Evolutionary conservation across 2,888 invertebrate species (phyloP).

Genomic region (Scaptodrosophila latifasciaeformis): DNA sequence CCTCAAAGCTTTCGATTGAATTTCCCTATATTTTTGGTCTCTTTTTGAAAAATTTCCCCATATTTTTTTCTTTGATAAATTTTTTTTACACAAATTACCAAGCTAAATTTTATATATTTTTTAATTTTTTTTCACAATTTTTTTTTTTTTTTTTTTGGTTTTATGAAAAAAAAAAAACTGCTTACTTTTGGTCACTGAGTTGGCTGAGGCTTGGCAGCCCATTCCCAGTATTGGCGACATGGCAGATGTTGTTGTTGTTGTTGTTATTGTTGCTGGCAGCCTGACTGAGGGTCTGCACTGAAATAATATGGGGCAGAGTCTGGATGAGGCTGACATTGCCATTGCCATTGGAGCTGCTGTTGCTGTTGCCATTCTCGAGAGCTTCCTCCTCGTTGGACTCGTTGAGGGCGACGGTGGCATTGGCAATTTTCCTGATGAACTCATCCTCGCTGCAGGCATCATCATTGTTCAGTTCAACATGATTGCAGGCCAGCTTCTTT

Average conservation of each 20-base stretch:
- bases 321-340: background rate
- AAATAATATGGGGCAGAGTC: too few species aligned
- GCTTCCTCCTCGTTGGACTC: background rate
- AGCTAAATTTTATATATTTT: background rate
- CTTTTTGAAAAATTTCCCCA: too few species aligned
- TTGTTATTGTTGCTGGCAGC: slow-evolving; percentile 9
- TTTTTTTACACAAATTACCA: slow-evolving; percentile 7
- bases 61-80: slow-evolving; percentile 7
- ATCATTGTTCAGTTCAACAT: slow-evolving; percentile 73
- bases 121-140: too few species aligned
- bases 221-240: slow-evolving; percentile 7
- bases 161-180: slow-evolving; percentile 28
- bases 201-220: slow-evolving; percentile 24
- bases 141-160: too few species aligned
- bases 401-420: slow-evolving; percentile 26
- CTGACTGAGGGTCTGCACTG: slow-evolving; percentile 11
- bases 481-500: slow-evolving; percentile 65
- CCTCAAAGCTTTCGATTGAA: too few species aligned
- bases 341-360: background rate
- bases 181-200: slow-evolving; percentile 48
- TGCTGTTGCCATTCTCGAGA: background rate
- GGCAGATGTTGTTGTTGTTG: background rate
- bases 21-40: too few species aligned
- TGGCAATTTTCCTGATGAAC: slow-evolving; percentile 73
- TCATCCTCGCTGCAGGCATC: slow-evolving; percentile 75